Evolutionary conservation across 64 coral and sea anemone genomes (phyloP), one percentile per base, ranked within the genome.

Genomic region (Actinia tenebrosa): DNA sequence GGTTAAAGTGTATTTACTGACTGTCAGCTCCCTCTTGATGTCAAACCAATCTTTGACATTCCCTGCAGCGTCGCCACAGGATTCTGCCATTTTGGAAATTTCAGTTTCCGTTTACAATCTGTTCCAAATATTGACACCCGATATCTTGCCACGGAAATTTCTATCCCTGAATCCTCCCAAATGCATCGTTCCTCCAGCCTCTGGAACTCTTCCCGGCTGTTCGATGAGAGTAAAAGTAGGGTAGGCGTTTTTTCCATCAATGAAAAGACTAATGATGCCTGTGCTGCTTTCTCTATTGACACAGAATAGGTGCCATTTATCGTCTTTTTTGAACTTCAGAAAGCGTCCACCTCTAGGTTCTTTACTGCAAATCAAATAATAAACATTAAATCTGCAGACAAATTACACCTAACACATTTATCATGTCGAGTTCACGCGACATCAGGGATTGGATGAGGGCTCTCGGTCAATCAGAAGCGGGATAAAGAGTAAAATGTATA

Each of bases 11-110:
- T 66, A 66, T 66, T 66, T n/a, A 25, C 22, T 66, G 63, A 66
- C 20, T 23, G n/a, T 23, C 22, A 66, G 20, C 19, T 66, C 63
- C 3, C 1, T n/a, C 27, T 46, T 81, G 50, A 81, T 81, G 19
- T 81, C 79, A 81, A 27, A 81, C 79, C 79, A 81, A 42, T 81
- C 79, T 45, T 81, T 81, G 8, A 81, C 5, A 81, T 81, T 81
- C 20, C 79, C 79, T 19, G 79, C 79, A 19, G 5, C 19, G 10
- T 81, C 43, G 18, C 79, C 79, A 53, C 79, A 81, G 16, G 79
- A 81, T 18, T 81, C 1, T 25, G 42, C 42, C 27, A 81, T 81
- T 18, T 46, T 46, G 18, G 20, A 18, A 44, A 81, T 45, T 18
- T 81, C 79, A 17, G 17, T 53, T 7, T 81, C 27, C 5, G 42